Evolutionary conservation across 1,140 invertebrate genomes (phyloP).

Genomic region (Drosophila leontia): DNA sequence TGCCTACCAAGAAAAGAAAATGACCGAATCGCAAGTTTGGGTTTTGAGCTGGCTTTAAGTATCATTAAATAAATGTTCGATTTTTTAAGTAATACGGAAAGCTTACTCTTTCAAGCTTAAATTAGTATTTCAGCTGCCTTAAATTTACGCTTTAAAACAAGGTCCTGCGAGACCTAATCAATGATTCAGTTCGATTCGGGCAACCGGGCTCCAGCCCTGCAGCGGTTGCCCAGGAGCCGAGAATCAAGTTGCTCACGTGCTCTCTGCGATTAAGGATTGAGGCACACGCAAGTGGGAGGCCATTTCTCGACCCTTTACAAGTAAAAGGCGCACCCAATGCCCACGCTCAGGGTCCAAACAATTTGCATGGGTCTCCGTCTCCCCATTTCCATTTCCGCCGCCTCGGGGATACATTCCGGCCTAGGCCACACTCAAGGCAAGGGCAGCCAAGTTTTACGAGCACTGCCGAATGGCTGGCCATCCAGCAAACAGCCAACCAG

Average conservation of each 20-base stretch:
- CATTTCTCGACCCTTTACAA: conserved; percentile 53
- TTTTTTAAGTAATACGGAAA: background rate
- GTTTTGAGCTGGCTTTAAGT: background rate
- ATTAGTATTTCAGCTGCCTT: background rate
- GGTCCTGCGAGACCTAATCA: conserved; percentile 22
- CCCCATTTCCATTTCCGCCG: background rate
- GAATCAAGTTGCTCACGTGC: conserved; percentile 61
- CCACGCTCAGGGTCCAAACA: conserved; percentile 31
- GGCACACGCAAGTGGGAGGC: conserved; percentile 58
- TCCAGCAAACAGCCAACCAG: conserved; percentile 18
- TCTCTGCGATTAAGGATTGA: conserved; percentile 56
- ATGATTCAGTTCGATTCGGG: conserved; percentile 45
- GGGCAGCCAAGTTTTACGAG: conserved; percentile 51
- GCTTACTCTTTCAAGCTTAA: background rate
- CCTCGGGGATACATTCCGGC: conserved; percentile 4
- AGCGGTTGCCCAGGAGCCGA: conserved; percentile 7
- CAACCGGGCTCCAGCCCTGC: conserved; percentile 9
- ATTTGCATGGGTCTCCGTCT: conserved; percentile 57
- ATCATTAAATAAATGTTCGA: background rate
- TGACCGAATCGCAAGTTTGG: background rate
- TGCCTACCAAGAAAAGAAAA: background rate
- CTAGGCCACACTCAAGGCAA: conserved; percentile 43
- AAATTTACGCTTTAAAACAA: conserved; percentile 3
- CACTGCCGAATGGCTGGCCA: conserved; percentile 48
- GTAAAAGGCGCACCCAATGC: conserved; percentile 60